Evolutionary conservation across 2,888 invertebrate genomes (phyloP).

Genomic region (Ophion ventricosus): DNA sequence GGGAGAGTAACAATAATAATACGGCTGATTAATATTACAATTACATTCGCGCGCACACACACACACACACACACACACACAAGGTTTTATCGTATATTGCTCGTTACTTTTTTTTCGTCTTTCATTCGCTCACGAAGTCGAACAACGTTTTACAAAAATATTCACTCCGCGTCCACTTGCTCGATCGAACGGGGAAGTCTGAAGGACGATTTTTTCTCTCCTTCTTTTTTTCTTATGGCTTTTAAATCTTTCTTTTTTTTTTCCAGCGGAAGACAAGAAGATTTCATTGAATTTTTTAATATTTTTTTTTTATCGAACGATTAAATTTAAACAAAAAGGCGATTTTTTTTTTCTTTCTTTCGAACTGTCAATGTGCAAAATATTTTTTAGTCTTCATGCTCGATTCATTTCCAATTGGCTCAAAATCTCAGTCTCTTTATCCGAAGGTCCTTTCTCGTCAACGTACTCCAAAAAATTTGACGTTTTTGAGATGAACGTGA

Average conservation of each 20-base stretch:
- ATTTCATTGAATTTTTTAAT: no score
- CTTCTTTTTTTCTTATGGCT: conserved; percentile 7
- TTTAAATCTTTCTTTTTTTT: neutral
- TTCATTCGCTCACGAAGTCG: conserved; percentile 29
- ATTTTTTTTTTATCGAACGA: no score
- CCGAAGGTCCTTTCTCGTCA: conserved; percentile 25
- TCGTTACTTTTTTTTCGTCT: conserved; percentile 44
- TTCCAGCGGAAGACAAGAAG: no score
- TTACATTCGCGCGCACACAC: neutral
- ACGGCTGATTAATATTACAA: neutral
- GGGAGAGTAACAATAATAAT: conserved; percentile 6
- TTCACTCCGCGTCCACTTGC: conserved; percentile 51
- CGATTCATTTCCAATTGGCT: conserved; percentile 29
- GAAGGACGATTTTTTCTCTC: conserved; percentile 1
- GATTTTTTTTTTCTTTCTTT: neutral
- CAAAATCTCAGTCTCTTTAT: neutral
- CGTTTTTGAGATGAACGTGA: no score
- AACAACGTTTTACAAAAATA: conserved; percentile 65
- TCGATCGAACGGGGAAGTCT: conserved; percentile 52
- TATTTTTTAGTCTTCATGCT: neutral
- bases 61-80: no score
- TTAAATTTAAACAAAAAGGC: no score
- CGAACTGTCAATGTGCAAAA: no score
- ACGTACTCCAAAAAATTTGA: conserved; percentile 36
- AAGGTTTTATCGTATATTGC: conserved; percentile 33